Conservation (phyloP, 2,888 invertebrate species). For the Dioctria linearis region DNA sequence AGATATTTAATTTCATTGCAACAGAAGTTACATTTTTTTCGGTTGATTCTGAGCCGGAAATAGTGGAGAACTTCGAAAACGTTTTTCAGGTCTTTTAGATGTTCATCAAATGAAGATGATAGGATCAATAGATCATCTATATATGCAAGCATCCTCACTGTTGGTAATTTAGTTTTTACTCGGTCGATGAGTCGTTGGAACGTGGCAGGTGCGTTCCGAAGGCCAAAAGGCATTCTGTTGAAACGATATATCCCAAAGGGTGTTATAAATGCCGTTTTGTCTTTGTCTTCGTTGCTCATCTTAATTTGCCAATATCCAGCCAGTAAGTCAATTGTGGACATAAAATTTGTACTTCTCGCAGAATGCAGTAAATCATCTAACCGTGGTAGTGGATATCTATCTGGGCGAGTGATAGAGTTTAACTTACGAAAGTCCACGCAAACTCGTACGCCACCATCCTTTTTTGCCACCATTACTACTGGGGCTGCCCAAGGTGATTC, state of each 20-base stretch:
- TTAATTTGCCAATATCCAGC: constrained; percentile 16
- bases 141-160: too few relatives aligned
- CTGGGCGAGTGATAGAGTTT: constrained; percentile 59
- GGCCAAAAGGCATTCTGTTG: constrained; percentile 22
- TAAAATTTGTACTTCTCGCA: constrained; percentile 11
- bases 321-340: constrained; percentile 57
- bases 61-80: constrained; percentile 31
- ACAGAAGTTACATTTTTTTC: constrained; percentile 60
- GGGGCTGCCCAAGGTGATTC: constrained; percentile 59
- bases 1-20: constrained; percentile 54
- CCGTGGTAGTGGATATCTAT: constrained; percentile 65
- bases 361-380: constrained; percentile 67
- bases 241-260: constrained; percentile 58
- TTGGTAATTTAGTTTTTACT: constrained; percentile 33
- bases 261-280: constrained; percentile 59
- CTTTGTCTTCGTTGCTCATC: constrained; percentile 52
- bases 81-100: constrained; percentile 56
- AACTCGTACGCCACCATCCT: constrained; percentile 60
- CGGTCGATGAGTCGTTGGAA: constrained; percentile 62
- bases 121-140: too few relatives aligned
- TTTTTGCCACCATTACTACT: constrained; percentile 55
- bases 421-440: constrained; percentile 64
- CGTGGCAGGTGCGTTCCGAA: constrained; percentile 57
- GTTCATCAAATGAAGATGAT: constrained; percentile 55
- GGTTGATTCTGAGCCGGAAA: constrained; percentile 59